phyloP scores from a whole-genome alignment of 2,888 invertebrate genomes.

The Ctena decussata region DNA sequence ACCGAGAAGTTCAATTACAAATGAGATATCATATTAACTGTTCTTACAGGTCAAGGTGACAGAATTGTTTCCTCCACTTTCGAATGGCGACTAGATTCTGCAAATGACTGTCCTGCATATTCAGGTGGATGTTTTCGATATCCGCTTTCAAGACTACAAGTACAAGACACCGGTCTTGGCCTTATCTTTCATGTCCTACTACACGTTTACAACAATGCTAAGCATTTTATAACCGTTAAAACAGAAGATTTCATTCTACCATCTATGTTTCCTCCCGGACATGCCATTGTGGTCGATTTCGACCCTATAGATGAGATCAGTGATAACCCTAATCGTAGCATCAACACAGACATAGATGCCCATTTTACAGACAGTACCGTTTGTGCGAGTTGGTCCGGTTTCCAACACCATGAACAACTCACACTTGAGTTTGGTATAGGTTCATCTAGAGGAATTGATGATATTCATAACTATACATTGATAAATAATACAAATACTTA shows the following conservation, averaged over 20 bases:
- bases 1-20: background rate
- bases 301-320: background rate
- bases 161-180: slow-evolving; percentile 28
- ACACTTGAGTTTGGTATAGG: slow-evolving; percentile 43
- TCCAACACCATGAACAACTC: slow-evolving; percentile 48
- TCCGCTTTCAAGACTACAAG: slow-evolving; percentile 22
- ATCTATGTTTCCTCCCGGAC: slow-evolving; percentile 55
- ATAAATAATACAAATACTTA: background rate
- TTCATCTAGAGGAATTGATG: background rate
- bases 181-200: slow-evolving; percentile 28
- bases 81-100: slow-evolving; percentile 14
- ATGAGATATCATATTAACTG: background rate
- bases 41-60: slow-evolving; percentile 25
- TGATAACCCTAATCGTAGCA: background rate
- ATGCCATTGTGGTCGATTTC: slow-evolving; percentile 48
- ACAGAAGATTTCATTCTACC: slow-evolving; percentile 44
- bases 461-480: slow-evolving; percentile 19
- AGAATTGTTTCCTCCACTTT: background rate
- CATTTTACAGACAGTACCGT: slow-evolving; percentile 37
- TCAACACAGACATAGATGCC: background rate
- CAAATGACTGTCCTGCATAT: background rate
- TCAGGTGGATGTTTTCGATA: slow-evolving; percentile 19
- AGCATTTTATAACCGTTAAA: slow-evolving; percentile 25
- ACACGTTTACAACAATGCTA: slow-evolving; percentile 52
- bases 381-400: slow-evolving; percentile 46